A percentile compares a stretch with the other conserved stretches of the same genome.
Evolutionary conservation across 2,113 vertebrate species (phyloP).

Genomic region (Gymnorhina tibicen): DNA sequence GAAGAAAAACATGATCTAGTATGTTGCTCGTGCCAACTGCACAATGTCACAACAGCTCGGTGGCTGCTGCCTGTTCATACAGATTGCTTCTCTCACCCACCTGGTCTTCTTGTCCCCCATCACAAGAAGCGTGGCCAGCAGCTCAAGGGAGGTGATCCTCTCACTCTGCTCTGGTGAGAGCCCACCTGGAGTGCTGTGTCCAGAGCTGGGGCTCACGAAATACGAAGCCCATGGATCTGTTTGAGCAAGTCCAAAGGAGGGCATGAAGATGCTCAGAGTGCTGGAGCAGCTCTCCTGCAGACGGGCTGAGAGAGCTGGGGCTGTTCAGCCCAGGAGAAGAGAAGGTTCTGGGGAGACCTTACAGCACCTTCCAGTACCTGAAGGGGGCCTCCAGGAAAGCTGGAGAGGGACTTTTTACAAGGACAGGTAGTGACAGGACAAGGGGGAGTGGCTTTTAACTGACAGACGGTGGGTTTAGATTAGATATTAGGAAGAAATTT

Average conservation of each 20-base stretch:
- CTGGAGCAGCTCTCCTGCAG: not conserved
- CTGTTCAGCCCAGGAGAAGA: not conserved
- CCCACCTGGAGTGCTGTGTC: not conserved
- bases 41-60: not conserved
- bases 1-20: not conserved
- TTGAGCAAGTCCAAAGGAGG: not conserved
- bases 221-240: not conserved
- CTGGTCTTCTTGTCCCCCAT: not conserved
- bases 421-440: not conserved
- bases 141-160: not conserved
- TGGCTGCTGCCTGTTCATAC: not conserved
- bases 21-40: not conserved
- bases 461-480: not conserved
- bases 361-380: not conserved
- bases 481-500: not conserved
- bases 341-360: not conserved
- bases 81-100: fast-evolving
- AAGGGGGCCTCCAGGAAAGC: not conserved
- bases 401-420: not conserved
- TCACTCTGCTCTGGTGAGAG: not conserved
- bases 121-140: not conserved
- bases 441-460: not conserved
- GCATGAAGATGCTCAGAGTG: not conserved
- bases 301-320: not conserved
- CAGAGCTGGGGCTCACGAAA: not conserved